Evolutionary conservation across 2,888 invertebrate species (phyloP), one percentile per base, ranked within the genome.

Genomic region (Drosophila acutilabella): DNA sequence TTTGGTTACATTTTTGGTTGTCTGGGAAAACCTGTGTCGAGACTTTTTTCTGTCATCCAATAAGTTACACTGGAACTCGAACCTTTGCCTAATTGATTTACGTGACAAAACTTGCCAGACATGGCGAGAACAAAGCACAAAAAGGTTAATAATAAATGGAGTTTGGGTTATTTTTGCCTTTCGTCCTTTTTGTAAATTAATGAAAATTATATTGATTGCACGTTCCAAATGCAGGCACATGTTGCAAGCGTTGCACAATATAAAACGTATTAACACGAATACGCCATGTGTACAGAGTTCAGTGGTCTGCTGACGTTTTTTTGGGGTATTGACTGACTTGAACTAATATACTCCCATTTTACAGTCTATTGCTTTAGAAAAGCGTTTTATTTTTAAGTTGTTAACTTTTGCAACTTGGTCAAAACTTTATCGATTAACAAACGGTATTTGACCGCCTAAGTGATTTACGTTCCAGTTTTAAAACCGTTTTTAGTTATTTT

Each of bases 101-200:
- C 78, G 88, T 82, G 83, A 68, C 70, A 72, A 88, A 83, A 88
- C 52, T 83, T 83, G 74, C 60, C 72, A 88, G 82, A 88, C 82
- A 47, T 52, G 6, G 8, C n/a, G 38, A 50, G 14, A 20, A 42
- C 33, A 14, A 42, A 20, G 48, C 33, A 36, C 41, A 8, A 30
- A 45, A 30, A 45, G 44, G n/a, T 18, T 40, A 30, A 61, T 81
- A 44, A 44, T 36, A 51, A 57, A 57, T 59, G 45, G 14, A 30
- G 36, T 57, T 42, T 53, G 33, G 10, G 30, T 33, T 20, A 26
- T 50, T 41, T 7, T 51, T n/a, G 18, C 44, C 5, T 30, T 14
- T 52, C 57, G 2, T 4, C 36, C 42, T 42, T 23, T 38, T 38
- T 40, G 3, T 14, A 59, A 56, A 62, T 59, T 58, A 78, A 71